phyloP scores from a whole-genome alignment of 2,113 vertebrate genomes.

The Halichoerus grypus region DNA sequence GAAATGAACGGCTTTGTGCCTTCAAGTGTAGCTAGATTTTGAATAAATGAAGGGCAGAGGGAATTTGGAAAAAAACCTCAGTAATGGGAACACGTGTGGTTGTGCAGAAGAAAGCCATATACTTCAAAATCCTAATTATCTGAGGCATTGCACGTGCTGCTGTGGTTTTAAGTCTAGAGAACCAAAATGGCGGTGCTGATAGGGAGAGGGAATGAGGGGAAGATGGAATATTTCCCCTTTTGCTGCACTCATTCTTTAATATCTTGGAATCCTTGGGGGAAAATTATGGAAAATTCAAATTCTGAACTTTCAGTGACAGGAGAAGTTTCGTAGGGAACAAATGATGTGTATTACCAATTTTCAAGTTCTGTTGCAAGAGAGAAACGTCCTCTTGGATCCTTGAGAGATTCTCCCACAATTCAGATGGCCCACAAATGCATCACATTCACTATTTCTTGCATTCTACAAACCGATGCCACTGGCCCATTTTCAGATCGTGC shows the following conservation, averaged over 20 bases:
- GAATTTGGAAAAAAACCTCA: no score
- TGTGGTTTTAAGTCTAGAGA: conserved; percentile 57
- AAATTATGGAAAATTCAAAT: neutral
- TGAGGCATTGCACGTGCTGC: neutral
- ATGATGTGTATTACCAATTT: neutral
- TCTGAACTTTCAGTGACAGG: neutral
- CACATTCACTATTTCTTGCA: neutral
- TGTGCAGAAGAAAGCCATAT: neutral
- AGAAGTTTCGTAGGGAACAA: neutral
- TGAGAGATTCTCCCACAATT: neutral
- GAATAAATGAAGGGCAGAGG: neutral
- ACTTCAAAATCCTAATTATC: neutral
- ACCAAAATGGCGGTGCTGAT: neutral
- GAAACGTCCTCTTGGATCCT: neutral
- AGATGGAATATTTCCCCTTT: neutral
- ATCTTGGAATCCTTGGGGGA: neutral
- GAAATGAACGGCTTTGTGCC: neutral
- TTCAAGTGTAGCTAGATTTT: neutral
- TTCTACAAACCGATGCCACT: rapidly evolving
- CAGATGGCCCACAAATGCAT: neutral
- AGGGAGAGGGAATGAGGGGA: neutral
- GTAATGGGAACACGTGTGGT: neutral
- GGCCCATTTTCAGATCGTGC: rapidly evolving
- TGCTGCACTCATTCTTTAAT: neutral
- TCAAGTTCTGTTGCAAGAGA: neutral